Base-by-base conservation (phyloP, 2,888 invertebrate genomes). In the Leistus spinibarbis region DNA sequence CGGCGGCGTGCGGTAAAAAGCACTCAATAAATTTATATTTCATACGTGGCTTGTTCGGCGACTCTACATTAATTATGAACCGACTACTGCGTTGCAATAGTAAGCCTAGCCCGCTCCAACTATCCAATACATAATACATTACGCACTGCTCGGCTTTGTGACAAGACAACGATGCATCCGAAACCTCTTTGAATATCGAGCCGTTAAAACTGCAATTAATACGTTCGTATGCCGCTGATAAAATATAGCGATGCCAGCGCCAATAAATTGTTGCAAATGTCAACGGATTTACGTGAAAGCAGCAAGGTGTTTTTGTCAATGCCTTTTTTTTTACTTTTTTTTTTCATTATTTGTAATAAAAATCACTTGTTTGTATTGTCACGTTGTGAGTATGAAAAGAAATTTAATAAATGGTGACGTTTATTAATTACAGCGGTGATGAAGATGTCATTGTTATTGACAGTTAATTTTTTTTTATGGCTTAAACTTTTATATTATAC, bases 21-120 rank as follows among this genome's bases (percentile, higher is more conserved):
- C 73, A 74, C 73, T 74, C 73, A 74, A 74, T 74, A 74, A 74
- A 74, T 74, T 74, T 74, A 74, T 74, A 74, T 74, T 67, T 74
- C 73, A 74, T 74, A 74, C 68, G 62, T 68, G 53, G 73, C 73
- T 74, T 60, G 73, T 67, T 74, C 68, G 53, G 20, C 22, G n/a
- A 57, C 10, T 40, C 67, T 67, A 74, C 73, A 74, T 74, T 74
- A 67, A 74, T 74, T 74, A 74, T 68, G 73, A 74, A 68, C 27
- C 67, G 60, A 27, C 63, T 22, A 73, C 40, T 40, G 40, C 5
- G 13, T 13, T 40, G 40, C 40, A 40, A 40, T 40, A 40, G 40
- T n/a, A n/a, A n/a, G 40, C 40, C 7, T 40, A 40, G 40, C 10
- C 40, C 40, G 40, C 40, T 13, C 10, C 40, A 40, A 40, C 67